Base-by-base conservation (phyloP, 2,888 invertebrate genomes). In the Campoplex nolae region DNA sequence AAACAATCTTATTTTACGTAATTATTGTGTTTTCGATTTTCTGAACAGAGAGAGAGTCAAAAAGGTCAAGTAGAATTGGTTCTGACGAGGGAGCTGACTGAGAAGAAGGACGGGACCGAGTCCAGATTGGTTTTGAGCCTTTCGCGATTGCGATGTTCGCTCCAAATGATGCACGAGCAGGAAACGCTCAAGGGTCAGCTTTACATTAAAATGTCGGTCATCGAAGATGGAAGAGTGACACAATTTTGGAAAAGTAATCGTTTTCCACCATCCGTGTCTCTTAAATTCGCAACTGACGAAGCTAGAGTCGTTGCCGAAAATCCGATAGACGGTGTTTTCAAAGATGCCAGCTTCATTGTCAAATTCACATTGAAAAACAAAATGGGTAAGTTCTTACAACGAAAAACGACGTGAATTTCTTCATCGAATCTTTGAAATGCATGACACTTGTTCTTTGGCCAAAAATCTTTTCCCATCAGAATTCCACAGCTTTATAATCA, bases 121-220 rank as follows among this genome's bases (percentile, higher is more conserved):
- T 97, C 97, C 89, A 94, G 95, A 32, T 95, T 97, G 82, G 95
- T 96, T 90, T 93, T 97, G 51, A 96, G 96, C 11, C 95, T 97
- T 56, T 96, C 96, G 88, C 95, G 96, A 88, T 94, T 97, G 85
- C 95, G 97, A 84, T 97, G 97, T 92, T 96, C 96, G 84, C 95
- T 97, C 84, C 96, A 96, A 92, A 96, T 96, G n/a, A 97, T 97
- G 97, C 96, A 96, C 89, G 96, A 96, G 88, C 97, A 97, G 88
- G 97, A 97, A 92, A 95, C 95, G 90, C 95, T 95, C 88, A 96
- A 96, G 95, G 97, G 96, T 54, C 96, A 96, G 79, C 95, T 97
- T 91, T 97, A 97, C 93, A 95, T 97, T 88, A 97, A 97, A 94
- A 97, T 97, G 84, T 96, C 97, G 0, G 96, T 97, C 86, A 96